phyloP scores from a whole-genome alignment of 2,113 vertebrate species.

The Ciconia boyciana region DNA sequence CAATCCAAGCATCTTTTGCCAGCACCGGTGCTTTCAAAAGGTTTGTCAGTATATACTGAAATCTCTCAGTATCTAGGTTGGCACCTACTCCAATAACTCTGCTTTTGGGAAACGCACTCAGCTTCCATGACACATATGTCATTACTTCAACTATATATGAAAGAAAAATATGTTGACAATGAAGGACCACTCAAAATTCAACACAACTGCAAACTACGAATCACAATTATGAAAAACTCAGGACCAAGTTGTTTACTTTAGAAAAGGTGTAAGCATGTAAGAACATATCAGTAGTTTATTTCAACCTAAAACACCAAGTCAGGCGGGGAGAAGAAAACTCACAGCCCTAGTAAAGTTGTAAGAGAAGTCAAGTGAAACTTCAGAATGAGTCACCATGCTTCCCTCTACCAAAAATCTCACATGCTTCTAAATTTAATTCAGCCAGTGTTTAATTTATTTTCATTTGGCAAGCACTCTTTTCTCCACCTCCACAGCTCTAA shows the following conservation, averaged over 20 bases:
- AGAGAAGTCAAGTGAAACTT: background rate
- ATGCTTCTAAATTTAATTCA: background rate
- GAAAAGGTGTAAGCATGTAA: background rate
- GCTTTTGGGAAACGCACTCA: conserved; percentile 84
- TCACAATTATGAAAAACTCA: background rate
- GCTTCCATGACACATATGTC: conserved; percentile 91
- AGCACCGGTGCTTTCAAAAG: conserved; percentile 73
- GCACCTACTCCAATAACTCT: conserved; percentile 90
- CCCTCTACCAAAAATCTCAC: background rate
- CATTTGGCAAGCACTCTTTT: background rate
- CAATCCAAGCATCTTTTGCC: conserved; percentile 84
- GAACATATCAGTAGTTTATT: background rate
- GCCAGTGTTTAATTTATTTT: background rate
- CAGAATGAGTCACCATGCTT: background rate
- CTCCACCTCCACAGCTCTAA: background rate
- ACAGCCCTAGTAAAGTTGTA: background rate
- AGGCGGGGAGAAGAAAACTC: background rate
- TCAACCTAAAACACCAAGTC: background rate
- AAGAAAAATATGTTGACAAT: background rate
- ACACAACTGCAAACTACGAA: background rate
- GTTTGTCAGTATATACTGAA: conserved; percentile 80
- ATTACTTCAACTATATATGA: conserved; percentile 88
- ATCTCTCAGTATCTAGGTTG: conserved; percentile 89
- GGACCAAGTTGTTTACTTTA: background rate
- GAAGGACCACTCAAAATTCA: background rate